Conservation (phyloP, 2,888 invertebrate genomes). For the Mystacides longicornis region DNA sequence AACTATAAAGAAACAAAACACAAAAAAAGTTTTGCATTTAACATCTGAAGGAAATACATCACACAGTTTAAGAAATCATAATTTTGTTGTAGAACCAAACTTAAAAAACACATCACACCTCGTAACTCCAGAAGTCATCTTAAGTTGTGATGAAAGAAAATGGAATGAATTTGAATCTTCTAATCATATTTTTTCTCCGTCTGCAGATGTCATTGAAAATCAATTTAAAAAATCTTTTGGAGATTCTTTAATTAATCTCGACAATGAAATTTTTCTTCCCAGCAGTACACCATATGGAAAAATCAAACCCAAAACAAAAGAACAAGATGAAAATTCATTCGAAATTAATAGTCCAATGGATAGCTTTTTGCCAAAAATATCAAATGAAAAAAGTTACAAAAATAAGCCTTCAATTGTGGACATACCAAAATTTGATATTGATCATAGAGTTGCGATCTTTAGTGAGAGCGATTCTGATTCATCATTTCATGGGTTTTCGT, state of each 20-base stretch:
- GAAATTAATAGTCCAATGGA: background rate
- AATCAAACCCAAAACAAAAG: background rate
- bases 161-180: background rate
- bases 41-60: constrained; percentile 1
- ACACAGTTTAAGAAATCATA: constrained; percentile 9
- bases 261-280: background rate
- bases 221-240: background rate
- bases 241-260: background rate
- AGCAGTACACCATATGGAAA: constrained; percentile 10
- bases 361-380: background rate
- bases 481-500: constrained; percentile 7
- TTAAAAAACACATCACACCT: background rate
- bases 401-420: background rate
- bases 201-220: no score
- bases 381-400: background rate
- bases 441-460: background rate
- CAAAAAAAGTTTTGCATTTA: background rate
- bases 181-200: background rate
- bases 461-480: background rate
- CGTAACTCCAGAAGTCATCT: background rate
- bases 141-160: background rate
- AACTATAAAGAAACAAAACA: constrained; percentile 3
- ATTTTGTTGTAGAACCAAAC: constrained; percentile 8
- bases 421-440: background rate
- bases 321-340: background rate